Base-by-base conservation (phyloP, 2,888 invertebrate species). In the Ariolimax columbianus region DNA sequence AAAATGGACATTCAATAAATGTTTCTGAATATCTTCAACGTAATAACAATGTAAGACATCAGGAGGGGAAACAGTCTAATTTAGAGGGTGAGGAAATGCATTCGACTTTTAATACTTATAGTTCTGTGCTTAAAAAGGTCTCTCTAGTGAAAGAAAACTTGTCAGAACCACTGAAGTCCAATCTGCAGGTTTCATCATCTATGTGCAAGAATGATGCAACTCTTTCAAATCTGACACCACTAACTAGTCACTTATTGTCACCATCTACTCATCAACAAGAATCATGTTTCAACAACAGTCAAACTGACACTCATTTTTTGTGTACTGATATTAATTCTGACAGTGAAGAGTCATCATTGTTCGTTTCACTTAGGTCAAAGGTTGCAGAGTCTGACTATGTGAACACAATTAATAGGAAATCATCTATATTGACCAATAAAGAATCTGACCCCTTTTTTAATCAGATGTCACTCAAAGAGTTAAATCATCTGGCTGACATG, bases 361-460 rank as follows among this genome's bases (percentile, higher is more conserved):
- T 11, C 36, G 55, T 14, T 17, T 23, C 77, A 77, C 0, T 33
- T 9, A n/a, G 23, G 23, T 30, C 77, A 77, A 26, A 51, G n/a
- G 30, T 36, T 33, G 26, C 51, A 23, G 33, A 55, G 26, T 36
- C 11, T 77, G 77, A 59, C 55, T 33, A 36, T 36, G 19, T 36
- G 6, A 36, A 36, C 36, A 17, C 6, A 30, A 3, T 23, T 77
- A 47, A 47, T 0, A 17, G 26, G 9, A 36, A 0, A 1, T 36
- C 36, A 55, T 77, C 59, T 40, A 36, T 59, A 55, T 70, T 82
- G 59, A 82, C 82, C 14, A 51, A 38, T 40, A 55, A n/a, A 4
- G n/a, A 82, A 14, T 81, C 17, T 55, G 82, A 82, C 59, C 73
- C 82, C 23, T 82, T 82, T 73, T 72, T 81, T 7, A 51, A 70